Conservation (phyloP, 2,113 vertebrate species). For the Pteruthius melanotis region DNA sequence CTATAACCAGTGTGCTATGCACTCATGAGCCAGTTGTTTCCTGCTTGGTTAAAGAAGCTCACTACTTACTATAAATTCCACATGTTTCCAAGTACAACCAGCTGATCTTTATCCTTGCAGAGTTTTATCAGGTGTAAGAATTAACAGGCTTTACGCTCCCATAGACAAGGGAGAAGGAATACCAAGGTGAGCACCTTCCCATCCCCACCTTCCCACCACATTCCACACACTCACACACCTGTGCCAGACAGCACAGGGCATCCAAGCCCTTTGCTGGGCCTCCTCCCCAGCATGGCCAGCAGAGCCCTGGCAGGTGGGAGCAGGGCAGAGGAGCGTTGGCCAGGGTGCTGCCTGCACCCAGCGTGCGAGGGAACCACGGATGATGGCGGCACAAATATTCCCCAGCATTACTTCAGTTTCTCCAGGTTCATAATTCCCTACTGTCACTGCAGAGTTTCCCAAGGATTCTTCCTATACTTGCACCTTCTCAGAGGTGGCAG, state of each 20-base stretch:
- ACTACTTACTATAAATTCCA: not conserved
- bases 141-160: not conserved
- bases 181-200: not conserved
- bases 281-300: not conserved
- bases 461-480: not conserved
- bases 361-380: rapidly evolving
- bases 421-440: not conserved
- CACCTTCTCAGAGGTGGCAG: not conserved
- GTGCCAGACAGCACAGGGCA: not conserved
- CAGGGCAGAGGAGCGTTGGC: not conserved
- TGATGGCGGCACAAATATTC: not conserved
- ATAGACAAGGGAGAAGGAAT: not conserved
- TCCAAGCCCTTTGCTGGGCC: not conserved
- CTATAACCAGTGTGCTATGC: not conserved
- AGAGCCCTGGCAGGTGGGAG: not conserved
- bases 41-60: not conserved
- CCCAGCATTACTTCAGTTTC: not conserved
- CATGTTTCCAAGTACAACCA: not conserved
- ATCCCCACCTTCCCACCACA: not conserved
- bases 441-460: not conserved
- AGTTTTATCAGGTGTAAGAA: not conserved
- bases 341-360: not conserved
- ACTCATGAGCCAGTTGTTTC: not conserved
- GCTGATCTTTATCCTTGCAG: not conserved
- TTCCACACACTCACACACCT: not conserved